Evolutionary conservation across 2,888 invertebrate species (phyloP), one percentile per base, ranked within the genome.

Genomic region (Heteromyza rotundicornis): DNA sequence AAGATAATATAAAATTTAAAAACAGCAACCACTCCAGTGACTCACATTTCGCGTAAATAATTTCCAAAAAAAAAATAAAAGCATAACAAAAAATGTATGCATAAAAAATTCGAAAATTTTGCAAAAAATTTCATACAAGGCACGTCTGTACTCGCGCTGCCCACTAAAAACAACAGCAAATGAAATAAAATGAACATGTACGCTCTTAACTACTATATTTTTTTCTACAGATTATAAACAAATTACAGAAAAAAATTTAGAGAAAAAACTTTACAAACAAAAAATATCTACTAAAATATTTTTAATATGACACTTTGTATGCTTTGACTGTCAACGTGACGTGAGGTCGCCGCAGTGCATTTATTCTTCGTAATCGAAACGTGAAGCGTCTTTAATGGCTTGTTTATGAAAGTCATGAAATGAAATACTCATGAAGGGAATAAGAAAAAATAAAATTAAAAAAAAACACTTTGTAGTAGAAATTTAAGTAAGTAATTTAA

Each of bases 21-120:
- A n/a, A 32, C 5, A 8, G 32, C 32, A 32, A 32, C 5, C 5
- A 32, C 5, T 32, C 32, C 32, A 5, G 12, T 32, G 32, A 32
- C 32, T 32, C 32, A 32, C 12, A 27, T 32, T 57, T 47, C n/a
- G 20, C 23, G 27, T 40, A 12, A 32, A 19, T 20, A 7, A 27
- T 23, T 17, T 19, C 20, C 7, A 55, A 60, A 54, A 32, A 16
- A 53, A 16, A 47, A 32, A 52, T 57, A 51, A 62, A 22, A 32
- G 12, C 27, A 23, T 10, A 51, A 60, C 40, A 36, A 66, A 66
- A 61, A 40, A 14, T 40, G 32, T 32, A 32, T n/a, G n/a, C 27
- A 27, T 27, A 40, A 40, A 40, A 40, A 40, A 40, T 8, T 40
- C 10, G 27, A 40, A 40, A 40, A 40, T n/a, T 40, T 40, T 7